phyloP scores from a whole-genome alignment of 1,140 invertebrate genomes.

The Galendromus occidentalis region DNA sequence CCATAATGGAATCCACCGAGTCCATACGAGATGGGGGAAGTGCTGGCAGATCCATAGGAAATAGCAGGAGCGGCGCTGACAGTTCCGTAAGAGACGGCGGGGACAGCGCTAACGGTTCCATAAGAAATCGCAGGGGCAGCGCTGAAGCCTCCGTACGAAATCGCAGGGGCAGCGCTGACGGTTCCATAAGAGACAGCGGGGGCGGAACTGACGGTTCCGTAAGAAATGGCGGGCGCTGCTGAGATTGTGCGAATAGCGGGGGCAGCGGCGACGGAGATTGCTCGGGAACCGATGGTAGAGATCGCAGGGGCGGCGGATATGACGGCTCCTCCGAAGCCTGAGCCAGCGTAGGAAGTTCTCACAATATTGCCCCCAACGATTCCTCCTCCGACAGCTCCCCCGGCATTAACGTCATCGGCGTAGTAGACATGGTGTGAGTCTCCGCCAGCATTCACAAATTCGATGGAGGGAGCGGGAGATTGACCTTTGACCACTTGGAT shows the following conservation, averaged over 20 bases:
- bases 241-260: background rate
- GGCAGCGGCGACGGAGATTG: background rate
- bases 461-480: constrained; percentile 1
- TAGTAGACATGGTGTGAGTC: constrained; percentile 2
- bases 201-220: background rate
- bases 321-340: background rate
- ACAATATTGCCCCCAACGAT: background rate
- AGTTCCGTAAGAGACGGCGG: background rate
- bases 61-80: background rate
- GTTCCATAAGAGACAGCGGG: background rate
- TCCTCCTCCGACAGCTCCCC: background rate
- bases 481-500: constrained; percentile 7
- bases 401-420: constrained; percentile 4
- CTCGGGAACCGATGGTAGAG: background rate
- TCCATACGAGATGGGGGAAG: background rate
- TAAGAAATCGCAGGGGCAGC: background rate
- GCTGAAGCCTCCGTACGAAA: background rate
- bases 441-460: background rate
- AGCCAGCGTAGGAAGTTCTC: background rate
- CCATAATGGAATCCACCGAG: background rate
- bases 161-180: background rate
- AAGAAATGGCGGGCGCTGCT: background rate
- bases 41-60: background rate
- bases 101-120: background rate
- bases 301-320: background rate